Percentiles rank a stretch among this genome's conserved stretches.
Conservation (phyloP, 2,888 invertebrate species). For the Xanthorhoe designata region DNA sequence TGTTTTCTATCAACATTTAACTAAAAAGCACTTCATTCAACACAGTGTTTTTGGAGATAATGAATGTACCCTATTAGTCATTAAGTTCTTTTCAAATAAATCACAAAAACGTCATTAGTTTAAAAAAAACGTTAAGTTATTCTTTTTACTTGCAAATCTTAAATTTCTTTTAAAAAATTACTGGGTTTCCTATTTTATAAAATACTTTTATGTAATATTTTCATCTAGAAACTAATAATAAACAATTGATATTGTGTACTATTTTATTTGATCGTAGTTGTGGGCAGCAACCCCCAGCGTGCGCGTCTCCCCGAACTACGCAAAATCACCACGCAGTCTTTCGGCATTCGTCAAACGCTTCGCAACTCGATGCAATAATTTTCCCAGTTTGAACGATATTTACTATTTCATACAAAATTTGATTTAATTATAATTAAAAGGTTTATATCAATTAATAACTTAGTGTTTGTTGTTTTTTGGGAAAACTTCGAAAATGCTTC, state of each 20-base stretch:
- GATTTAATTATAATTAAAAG: constrained; percentile 3
- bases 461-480: constrained; percentile 8
- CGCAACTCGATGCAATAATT: constrained; percentile 55
- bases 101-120: too few species aligned
- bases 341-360: constrained; percentile 69
- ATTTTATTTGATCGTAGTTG: constrained; percentile 51
- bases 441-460: not conserved
- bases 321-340: constrained; percentile 76
- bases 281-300: constrained; percentile 69
- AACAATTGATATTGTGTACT: constrained; percentile 56
- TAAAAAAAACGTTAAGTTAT: not conserved
- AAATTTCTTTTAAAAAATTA: not conserved
- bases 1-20: too few species aligned
- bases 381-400: constrained; percentile 1
- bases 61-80: too few species aligned
- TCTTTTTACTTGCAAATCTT: not conserved
- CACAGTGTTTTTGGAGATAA: too few species aligned
- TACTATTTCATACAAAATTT: constrained; percentile 2
- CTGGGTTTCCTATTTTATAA: not conserved
- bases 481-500: constrained; percentile 30
- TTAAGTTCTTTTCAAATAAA: too few species aligned
- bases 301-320: constrained; percentile 70
- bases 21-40: too few species aligned
- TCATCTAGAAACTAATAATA: constrained; percentile 17
- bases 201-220: constrained; percentile 7